Evolutionary conservation across 2,797 vertebrate genomes (phyloP), one percentile per base, ranked within the genome.

Genomic region (Darevskia nairensis): DNA sequence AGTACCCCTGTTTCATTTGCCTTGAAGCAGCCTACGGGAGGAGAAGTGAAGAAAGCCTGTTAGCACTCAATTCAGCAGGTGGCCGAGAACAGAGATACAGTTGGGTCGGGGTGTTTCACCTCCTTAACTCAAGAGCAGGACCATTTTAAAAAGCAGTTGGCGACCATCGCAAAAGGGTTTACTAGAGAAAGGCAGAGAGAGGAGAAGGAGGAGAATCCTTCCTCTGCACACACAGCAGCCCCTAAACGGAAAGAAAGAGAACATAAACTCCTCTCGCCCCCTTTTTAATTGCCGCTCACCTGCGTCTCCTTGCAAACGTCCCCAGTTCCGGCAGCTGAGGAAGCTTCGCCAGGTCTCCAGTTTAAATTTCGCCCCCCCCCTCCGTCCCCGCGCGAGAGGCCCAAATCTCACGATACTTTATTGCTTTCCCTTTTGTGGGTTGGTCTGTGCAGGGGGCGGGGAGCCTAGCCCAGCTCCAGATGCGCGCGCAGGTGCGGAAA

Each of bases 351-450:
- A 4, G 66, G 17, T 29, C 21, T 11, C 27, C 0, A 55, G 25
- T 88, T 88, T 39, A 82, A 88, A 88, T 88, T 88, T 77, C 32
- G 80, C 3, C 23, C 72, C 32, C 6, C 23, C 6, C 23, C 72
- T 10, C 59, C 8, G 46, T 2, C 59, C 21, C 41, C 21, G 59
- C 86, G 59, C 80, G 41, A 21, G 27, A 32, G 8, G 17, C 8
- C 32, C 32, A 23, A 76, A 1, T 61, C 59, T 68, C 86, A 72
- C 86, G 86, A 82, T 17, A 50, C 6, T 35, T 55, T 25, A 41
- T 3, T 1, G 4, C 29, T 17, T 29, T 50, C 50, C 71, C 69
- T 2, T 61, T 61, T 64, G 61, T 64, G 61, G 61, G 61, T 55
- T 55, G 50, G 13, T 55, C 50, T 13, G 50, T 13, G 50, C 50